These are phyloP conservation scores for Blera fallax DNA, from an alignment of 2,888 invertebrate species.

Conservation along the genomic window DNA sequence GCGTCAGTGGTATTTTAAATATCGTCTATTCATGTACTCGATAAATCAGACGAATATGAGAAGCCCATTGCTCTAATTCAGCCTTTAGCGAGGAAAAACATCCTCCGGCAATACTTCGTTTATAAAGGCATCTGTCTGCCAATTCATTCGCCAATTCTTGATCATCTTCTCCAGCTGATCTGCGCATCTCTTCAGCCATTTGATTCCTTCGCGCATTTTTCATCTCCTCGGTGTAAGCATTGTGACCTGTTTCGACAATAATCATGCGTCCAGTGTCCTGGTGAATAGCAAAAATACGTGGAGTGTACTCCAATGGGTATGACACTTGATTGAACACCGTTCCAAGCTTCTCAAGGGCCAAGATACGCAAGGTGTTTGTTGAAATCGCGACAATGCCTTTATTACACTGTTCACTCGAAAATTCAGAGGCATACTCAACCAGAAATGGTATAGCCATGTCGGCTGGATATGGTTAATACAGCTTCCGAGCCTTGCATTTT, in stretches of 20 bases:
- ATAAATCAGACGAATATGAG: slow-evolving; percentile 92
- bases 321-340: slow-evolving; percentile 99
- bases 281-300: slow-evolving; percentile 96
- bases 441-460: slow-evolving; percentile 99
- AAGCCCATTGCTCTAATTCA: slow-evolving; percentile 98
- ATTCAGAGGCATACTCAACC: slow-evolving; percentile 98
- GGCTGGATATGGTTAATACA: slow-evolving; percentile 97
- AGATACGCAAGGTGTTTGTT: slow-evolving; percentile 97
- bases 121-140: slow-evolving; percentile 97
- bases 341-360: slow-evolving; percentile 98
- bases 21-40: slow-evolving; percentile 91
- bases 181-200: slow-evolving; percentile 99
- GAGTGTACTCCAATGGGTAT: slow-evolving; percentile 96
- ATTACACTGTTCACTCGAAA: slow-evolving; percentile 98
- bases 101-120: slow-evolving; percentile 97
- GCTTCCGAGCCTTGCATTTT: slow-evolving; percentile 98
- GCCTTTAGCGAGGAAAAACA: slow-evolving; percentile 97
- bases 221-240: slow-evolving; percentile 98
- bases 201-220: slow-evolving; percentile 94
- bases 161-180: slow-evolving; percentile 97
- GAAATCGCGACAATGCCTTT: slow-evolving; percentile 99
- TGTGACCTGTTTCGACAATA: slow-evolving; percentile 98
- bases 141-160: slow-evolving; percentile 97
- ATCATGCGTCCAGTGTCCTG: slow-evolving; percentile 94
- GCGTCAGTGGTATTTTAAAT: slow-evolving; percentile 91